Evolutionary conservation across 2,797 vertebrate species (phyloP).

Genomic region (Chromis chromis): DNA sequence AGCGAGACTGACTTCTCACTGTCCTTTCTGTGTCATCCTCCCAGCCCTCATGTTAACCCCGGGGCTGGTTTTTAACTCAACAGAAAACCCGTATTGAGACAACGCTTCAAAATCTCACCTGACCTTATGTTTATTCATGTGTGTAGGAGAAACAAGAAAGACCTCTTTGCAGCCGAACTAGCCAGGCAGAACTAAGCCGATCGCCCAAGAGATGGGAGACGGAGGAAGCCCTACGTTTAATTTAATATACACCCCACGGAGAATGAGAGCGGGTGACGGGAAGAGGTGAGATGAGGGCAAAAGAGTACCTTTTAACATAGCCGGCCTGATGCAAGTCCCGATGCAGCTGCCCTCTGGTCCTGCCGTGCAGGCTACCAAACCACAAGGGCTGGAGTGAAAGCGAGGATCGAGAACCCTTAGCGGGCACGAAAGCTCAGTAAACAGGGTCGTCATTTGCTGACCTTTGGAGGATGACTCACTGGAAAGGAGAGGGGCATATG

Average conservation of each 20-base stretch:
- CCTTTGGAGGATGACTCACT: constrained; percentile 61
- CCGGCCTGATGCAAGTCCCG: constrained; percentile 56
- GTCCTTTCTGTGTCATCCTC: not conserved
- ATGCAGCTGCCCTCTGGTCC: constrained; percentile 50
- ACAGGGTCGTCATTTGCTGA: constrained; percentile 47
- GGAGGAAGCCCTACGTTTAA: constrained; percentile 55
- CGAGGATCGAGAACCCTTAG: constrained; percentile 31
- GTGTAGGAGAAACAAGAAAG: constrained; percentile 58
- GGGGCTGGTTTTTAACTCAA: constrained; percentile 24
- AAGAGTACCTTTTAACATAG: constrained; percentile 57
- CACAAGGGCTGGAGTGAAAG: constrained; percentile 26
- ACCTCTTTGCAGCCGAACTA: constrained; percentile 34
- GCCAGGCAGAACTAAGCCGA: constrained; percentile 66
- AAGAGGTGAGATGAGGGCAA: constrained; percentile 58
- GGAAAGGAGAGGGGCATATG: constrained; percentile 22
- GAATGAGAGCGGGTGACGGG: constrained; percentile 49
- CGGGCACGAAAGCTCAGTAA: constrained; percentile 46
- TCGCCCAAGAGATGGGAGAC: constrained; percentile 52
- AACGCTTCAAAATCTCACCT: constrained; percentile 41
- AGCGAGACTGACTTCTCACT: not conserved
- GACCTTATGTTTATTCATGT: constrained; percentile 74
- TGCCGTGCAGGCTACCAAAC: constrained; percentile 20
- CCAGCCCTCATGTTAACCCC: constrained; percentile 4
- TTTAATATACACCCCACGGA: constrained; percentile 57
- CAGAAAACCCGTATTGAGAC: constrained; percentile 18